Base-by-base conservation (phyloP, 2,113 vertebrate genomes). In the Otolemur garnettii region DNA sequence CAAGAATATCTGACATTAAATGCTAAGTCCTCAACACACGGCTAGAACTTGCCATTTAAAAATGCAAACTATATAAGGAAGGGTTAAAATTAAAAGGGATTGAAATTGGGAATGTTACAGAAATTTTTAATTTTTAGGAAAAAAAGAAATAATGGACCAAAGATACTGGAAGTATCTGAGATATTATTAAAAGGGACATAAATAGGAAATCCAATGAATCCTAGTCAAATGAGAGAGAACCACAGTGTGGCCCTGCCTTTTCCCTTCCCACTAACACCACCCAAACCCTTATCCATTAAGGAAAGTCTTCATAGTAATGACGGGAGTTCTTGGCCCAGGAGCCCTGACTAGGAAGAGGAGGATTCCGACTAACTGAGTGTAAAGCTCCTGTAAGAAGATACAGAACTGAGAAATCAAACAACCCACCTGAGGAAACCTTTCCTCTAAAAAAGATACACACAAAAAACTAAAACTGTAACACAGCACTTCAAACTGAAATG, bases 301-400 rank as follows among this genome's bases (percentile, higher is more conserved):
- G 21, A 79, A 57, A 3, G 13, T 30, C 15, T 59, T 66, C 7
- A 33, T 66, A 60, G 13, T 35, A 66, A 5, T 18, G 5, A 62
- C 7, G 24, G 26, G 50, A 45, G 14, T 0, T 22, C 5, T 80
- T 86, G 60, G 1, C 59, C 4, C 71, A 38, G 50, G 53, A 64
- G 6, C 4, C 3, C 18, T 78, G 7, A 2, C 22, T 24, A 19
- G 5, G 18, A 71, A 50, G 13, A 55, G 57, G 11, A 55, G 17
- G 33, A 45, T 28, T 50, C 28, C 45, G 1, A 71, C 7, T 6
- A 21, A 28, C 1, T 10, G 24, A 2, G 5, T 30, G 5, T 4
- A 45, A 83, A 45, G 12, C 30, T 57, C 10, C 0, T 24, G 0
- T 26, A 69, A 92, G 10, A 72, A 62, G 5, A 57, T 17, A 45